Base-by-base conservation (phyloP, 1,140 invertebrate species). In the Anadara kagoshimensis region DNA sequence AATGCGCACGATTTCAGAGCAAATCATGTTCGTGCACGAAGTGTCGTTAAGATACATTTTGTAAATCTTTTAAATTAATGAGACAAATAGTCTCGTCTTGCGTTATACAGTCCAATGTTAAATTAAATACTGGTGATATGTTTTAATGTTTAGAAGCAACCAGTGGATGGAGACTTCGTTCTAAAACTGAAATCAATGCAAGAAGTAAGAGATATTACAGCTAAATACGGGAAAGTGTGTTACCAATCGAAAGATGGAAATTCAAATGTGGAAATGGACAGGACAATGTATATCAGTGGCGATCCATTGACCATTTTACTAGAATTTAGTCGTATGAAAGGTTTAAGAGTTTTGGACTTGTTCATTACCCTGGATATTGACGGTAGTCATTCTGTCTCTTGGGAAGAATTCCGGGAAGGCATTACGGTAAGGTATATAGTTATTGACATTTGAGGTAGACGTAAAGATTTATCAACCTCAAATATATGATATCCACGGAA, bases 361-460 rank as follows among this genome's bases (percentile, higher is more conserved):
- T 75, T 75, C n/a, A 61, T 53, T 8, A 47, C 67, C 7, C 61
- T 75, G 36, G 67, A 75, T 29, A 49, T 53, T 18, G 62, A 75
- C 24, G 62, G 68, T 0, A 70, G 63, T 20, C 73, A 75, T 56
- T 66, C 73, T 47, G 49, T 75, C 12, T 45, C 73, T 24, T 75
- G 73, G 73, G 62, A 70, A 10, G 73, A 75, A 47, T 75, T 75
- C 24, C 51, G 53, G 47, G 20, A 66, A 36, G 73, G 73, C 22
- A 49, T 75, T 16, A 57, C 66, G 73, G 73, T 75, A 36, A 2
- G 29, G 2, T 3, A 36, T 36, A 36, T 36, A 7, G 29, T 36
- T 36, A 7, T 36, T 36, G 29, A 36, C 29, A n/a, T n/a, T n/a
- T n/a, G n/a, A n/a, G n/a, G 29, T 36, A 36, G 7, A 36, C 29